Conservation (phyloP, 2,888 invertebrate species). For the Drosophila picticornis region DNA sequence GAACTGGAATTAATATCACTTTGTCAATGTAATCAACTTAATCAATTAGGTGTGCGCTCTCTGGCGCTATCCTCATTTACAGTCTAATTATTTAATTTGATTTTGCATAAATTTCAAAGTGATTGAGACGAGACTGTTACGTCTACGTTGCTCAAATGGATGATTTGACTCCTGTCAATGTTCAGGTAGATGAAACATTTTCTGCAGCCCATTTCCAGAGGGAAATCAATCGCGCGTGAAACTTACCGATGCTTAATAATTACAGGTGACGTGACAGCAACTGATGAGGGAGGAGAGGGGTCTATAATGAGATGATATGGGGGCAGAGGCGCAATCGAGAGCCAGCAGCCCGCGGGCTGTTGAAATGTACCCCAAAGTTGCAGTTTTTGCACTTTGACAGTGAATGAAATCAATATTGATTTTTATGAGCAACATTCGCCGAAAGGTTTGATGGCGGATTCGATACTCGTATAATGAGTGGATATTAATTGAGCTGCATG, state of each 20-base stretch:
- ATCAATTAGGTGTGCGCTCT: slow-evolving; percentile 67
- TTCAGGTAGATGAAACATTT: slow-evolving; percentile 26
- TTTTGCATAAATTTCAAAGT: slow-evolving; percentile 60
- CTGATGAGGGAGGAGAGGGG: background rate
- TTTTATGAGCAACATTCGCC: slow-evolving; percentile 35
- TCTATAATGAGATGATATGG: slow-evolving; percentile 12
- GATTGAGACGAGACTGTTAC: slow-evolving; percentile 38
- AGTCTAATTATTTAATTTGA: slow-evolving; percentile 71
- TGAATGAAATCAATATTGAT: slow-evolving; percentile 68
- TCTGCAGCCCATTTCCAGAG: slow-evolving; percentile 38
- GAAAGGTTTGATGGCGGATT: slow-evolving; percentile 9
- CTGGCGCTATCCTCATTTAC: slow-evolving; percentile 39
- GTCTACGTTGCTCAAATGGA: slow-evolving; percentile 27
- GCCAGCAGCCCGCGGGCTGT: slow-evolving; percentile 47
- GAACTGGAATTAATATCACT: slow-evolving; percentile 46
- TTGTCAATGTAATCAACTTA: slow-evolving; percentile 68
- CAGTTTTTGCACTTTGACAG: slow-evolving; percentile 68
- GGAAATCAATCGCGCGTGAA: slow-evolving; percentile 69
- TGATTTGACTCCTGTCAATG: slow-evolving; percentile 13
- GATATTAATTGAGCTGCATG: slow-evolving; percentile 31
- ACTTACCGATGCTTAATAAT: slow-evolving; percentile 62
- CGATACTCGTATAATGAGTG: slow-evolving; percentile 28
- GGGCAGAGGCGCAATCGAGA: background rate
- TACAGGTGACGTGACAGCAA: slow-evolving; percentile 51
- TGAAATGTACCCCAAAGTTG: slow-evolving; percentile 49